phyloP scores from a whole-genome alignment of 2,113 vertebrate genomes.

The Oophaga pumilio region DNA sequence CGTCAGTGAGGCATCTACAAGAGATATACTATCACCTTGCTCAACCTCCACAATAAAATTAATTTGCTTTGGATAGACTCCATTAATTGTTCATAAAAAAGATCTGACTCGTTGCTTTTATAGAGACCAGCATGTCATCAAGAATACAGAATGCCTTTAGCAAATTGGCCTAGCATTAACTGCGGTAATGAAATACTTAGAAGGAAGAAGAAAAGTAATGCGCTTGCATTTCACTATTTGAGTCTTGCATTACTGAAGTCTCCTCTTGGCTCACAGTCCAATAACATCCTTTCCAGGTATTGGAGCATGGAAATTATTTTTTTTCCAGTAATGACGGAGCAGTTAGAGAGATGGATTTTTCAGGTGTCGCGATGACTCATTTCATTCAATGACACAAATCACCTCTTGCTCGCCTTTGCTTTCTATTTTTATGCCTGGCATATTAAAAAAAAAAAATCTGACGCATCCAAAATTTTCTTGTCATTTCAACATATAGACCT shows the following conservation, averaged over 20 bases:
- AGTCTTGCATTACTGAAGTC: slow-evolving; percentile 29
- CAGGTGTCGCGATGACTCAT: slow-evolving; percentile 2
- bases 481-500: no score
- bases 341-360: neutral
- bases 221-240: slow-evolving; percentile 21
- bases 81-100: slow-evolving; percentile 58
- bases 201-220: slow-evolving; percentile 15
- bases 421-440: neutral
- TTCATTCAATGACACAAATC: neutral
- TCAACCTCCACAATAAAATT: slow-evolving; percentile 56
- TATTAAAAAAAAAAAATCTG: neutral
- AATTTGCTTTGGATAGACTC: slow-evolving; percentile 58
- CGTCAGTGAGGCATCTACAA: slow-evolving; percentile 27
- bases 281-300: slow-evolving; percentile 11
- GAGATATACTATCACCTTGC: slow-evolving; percentile 56
- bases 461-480: no score
- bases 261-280: slow-evolving; percentile 17
- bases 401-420: neutral
- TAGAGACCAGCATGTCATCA: slow-evolving; percentile 51
- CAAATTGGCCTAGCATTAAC: slow-evolving; percentile 52
- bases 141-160: slow-evolving; percentile 52
- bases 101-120: slow-evolving; percentile 55
- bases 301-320: neutral
- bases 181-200: slow-evolving; percentile 47
- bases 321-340: neutral